These are phyloP conservation scores for Erebia epiphron DNA, from an alignment of 2,888 invertebrate genomes.

Conservation along the genomic window DNA sequence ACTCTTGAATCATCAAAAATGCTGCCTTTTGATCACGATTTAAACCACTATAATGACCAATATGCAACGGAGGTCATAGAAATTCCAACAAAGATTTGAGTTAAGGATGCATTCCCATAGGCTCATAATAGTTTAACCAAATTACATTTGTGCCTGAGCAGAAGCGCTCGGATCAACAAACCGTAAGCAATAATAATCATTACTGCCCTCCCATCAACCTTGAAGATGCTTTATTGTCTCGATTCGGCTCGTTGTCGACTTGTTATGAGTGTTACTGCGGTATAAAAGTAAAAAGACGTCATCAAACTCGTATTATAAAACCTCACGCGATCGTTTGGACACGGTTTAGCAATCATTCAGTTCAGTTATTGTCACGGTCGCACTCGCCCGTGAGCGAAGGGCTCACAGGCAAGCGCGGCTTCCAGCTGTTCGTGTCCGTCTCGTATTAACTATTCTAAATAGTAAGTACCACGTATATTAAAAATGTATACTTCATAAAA, in stretches of 20 bases:
- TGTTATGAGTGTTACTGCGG: constrained; percentile 57
- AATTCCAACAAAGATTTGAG: neutral
- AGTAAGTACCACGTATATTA: no score
- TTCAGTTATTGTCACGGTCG: neutral
- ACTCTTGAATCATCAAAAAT: no score
- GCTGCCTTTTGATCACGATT: no score
- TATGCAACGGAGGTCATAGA: neutral
- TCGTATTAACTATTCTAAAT: no score
- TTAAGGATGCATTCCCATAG: constrained; percentile 22
- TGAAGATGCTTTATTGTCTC: constrained; percentile 78
- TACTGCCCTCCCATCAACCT: constrained; percentile 75
- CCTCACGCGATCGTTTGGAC: constrained; percentile 64
- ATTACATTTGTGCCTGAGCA: constrained; percentile 59
- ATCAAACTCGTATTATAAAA: constrained; percentile 74
- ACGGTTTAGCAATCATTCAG: constrained; percentile 48
- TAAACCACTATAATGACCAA: no score
- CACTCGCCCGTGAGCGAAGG: no score
- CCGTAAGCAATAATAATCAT: constrained; percentile 79
- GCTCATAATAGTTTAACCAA: constrained; percentile 45
- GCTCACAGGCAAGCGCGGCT: no score
- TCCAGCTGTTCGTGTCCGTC: no score
- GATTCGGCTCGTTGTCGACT: constrained; percentile 78
- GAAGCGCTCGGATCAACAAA: constrained; percentile 67
- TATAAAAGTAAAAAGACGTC: constrained; percentile 67
- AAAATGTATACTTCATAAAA: no score